A percentile compares a stretch with the other conserved stretches of the same genome.
Evolutionary conservation across 1,140 invertebrate species (phyloP).

Genomic region (Brachionus angularis): DNA sequence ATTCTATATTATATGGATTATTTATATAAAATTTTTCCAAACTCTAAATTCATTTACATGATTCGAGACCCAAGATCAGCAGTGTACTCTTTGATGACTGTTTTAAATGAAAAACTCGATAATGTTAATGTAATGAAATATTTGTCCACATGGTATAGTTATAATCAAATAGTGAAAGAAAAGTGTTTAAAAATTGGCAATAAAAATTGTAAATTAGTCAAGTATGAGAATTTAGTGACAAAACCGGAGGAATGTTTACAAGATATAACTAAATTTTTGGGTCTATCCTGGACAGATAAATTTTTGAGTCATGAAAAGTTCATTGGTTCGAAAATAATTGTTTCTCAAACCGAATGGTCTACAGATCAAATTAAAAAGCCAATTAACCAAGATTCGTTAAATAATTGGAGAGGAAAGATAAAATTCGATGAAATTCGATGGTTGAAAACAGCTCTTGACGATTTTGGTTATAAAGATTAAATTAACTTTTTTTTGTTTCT

Average conservation of each 20-base stretch:
- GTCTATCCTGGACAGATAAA: slow-evolving; percentile 89
- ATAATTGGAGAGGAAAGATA: slow-evolving; percentile 92
- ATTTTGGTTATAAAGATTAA: too few species aligned
- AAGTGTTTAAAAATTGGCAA: slow-evolving; percentile 67
- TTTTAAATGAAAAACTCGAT: slow-evolving; percentile 86
- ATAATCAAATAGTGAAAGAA: background rate
- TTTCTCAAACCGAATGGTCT: slow-evolving; percentile 85
- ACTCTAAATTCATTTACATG: slow-evolving; percentile 94
- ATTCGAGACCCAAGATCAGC: slow-evolving; percentile 92
- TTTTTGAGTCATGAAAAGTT: slow-evolving; percentile 94
- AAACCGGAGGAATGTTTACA: slow-evolving; percentile 84
- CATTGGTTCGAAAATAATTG: slow-evolving; percentile 85
- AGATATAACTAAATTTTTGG: slow-evolving; percentile 80
- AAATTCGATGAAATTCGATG: too few species aligned
- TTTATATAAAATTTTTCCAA: slow-evolving; percentile 63
- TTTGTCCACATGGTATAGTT: background rate
- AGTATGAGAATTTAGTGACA: slow-evolving; percentile 93
- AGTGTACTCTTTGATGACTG: slow-evolving; percentile 90
- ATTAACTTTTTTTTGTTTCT: too few species aligned
- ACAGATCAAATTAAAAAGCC: slow-evolving; percentile 98
- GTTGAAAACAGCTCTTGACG: too few species aligned
- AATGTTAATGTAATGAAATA: background rate
- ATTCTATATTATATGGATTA: slow-evolving; percentile 90
- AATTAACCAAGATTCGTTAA: slow-evolving; percentile 88
- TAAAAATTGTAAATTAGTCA: slow-evolving; percentile 76